These are phyloP conservation scores for Plotosus lineatus DNA, from an alignment of 2,113 vertebrate genomes.

Conservation along the genomic window DNA sequence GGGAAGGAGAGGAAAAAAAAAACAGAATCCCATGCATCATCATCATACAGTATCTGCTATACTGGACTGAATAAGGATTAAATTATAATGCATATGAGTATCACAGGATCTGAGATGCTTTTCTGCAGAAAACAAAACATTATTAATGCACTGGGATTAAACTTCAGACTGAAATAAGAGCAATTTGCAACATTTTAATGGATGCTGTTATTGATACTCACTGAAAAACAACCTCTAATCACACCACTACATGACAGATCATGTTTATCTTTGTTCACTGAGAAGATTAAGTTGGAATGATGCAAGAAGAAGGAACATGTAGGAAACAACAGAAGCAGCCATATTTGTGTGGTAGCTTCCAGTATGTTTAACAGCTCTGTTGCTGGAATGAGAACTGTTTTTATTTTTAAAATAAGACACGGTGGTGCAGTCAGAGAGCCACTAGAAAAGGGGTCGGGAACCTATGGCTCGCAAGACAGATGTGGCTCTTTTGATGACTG, in stretches of 20 bases:
- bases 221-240: slow-evolving; percentile 43
- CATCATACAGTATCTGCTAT: too few species aligned
- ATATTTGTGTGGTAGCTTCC: not conserved
- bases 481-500: too few species aligned
- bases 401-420: not conserved
- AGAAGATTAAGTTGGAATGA: slow-evolving; percentile 43
- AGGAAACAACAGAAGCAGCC: slow-evolving; percentile 10
- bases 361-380: not conserved
- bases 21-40: slow-evolving; percentile 23
- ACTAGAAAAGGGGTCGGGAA: not conserved
- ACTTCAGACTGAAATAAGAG: slow-evolving; percentile 15
- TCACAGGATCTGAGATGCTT: not conserved
- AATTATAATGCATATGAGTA: slow-evolving; percentile 30
- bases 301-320: slow-evolving; percentile 1
- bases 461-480: too few species aligned
- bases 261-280: slow-evolving; percentile 35
- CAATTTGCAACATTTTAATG: slow-evolving; percentile 13
- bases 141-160: slow-evolving; percentile 51
- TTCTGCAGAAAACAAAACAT: slow-evolving; percentile 19
- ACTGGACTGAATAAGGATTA: slow-evolving; percentile 29
- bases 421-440: not conserved
- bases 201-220: slow-evolving; percentile 39
- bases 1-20: too few species aligned
- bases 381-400: not conserved
- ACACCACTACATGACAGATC: slow-evolving; percentile 31